A percentile compares a stretch with the other conserved stretches of the same genome.
Conservation (phyloP, 2,797 vertebrate species). For the Tiaroga cobitis region DNA sequence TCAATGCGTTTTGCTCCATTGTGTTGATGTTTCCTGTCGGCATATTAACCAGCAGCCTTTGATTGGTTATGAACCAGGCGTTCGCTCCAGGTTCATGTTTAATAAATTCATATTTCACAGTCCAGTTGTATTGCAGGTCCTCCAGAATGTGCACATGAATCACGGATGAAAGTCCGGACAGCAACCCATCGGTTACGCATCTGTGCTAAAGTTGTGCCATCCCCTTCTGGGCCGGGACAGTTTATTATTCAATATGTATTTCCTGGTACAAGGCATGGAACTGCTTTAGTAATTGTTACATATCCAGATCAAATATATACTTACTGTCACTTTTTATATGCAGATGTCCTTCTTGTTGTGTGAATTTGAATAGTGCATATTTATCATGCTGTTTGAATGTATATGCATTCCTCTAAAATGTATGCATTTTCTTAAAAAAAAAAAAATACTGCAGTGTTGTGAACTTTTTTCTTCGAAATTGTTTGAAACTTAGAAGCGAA, state of each 20-base stretch:
- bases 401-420: not conserved
- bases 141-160: slow-evolving; percentile 32
- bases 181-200: slow-evolving; percentile 10
- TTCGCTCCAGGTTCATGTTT: slow-evolving; percentile 22
- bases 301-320: slow-evolving; percentile 48
- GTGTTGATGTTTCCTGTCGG: not conserved
- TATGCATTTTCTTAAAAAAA: no score
- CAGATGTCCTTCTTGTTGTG: slow-evolving; percentile 49
- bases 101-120: slow-evolving; percentile 24
- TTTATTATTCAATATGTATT: not conserved
- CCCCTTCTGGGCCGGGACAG: not conserved
- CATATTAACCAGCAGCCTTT: slow-evolving; percentile 12
- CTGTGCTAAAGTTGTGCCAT: slow-evolving; percentile 8
- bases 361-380: slow-evolving; percentile 12
- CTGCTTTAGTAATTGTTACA: not conserved
- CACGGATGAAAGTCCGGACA: not conserved
- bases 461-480: no score
- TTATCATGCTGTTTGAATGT: slow-evolving; percentile 20
- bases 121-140: slow-evolving; percentile 15
- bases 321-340: slow-evolving; percentile 44
- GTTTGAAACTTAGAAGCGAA: no score
- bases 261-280: not conserved
- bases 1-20: slow-evolving; percentile 1
- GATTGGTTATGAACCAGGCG: slow-evolving; percentile 15
- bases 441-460: no score